Evolutionary conservation across 2,888 invertebrate species (phyloP), one percentile per base, ranked within the genome.

Genomic region (Spilarctia lutea): DNA sequence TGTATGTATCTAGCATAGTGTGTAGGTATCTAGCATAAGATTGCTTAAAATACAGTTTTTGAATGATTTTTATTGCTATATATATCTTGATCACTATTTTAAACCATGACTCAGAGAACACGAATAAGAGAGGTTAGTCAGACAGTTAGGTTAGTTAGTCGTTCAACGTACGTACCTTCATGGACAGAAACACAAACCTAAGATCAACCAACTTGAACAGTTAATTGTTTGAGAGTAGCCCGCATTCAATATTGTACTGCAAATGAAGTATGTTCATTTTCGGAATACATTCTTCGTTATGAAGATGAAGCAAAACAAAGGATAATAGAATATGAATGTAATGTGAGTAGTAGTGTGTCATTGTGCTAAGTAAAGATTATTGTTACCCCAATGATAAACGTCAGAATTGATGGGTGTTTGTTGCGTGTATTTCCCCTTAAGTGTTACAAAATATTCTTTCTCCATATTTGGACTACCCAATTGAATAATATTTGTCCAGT

Each of bases 141-240:
- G 68, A 27, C 24, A 27, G 20, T 45, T 45, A 45, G 45, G n/a
- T n/a, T 45, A 18, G 18, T n/a, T n/a, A n/a, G n/a, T n/a, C n/a
- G 45, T 72, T 10, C 27, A 52, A 65, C 72, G 60, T 48, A 20
- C 48, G 20, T 20, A 24, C 71, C 73, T 52, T 74, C 33, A 1
- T 35, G 68, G 72, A 69, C 65, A 69, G 63, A 68, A 72, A 42
- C 65, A 75, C 73, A 80, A 78, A 77, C 75, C 74, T 75, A 74
- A 75, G 69, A 67, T 65, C 33, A 35, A 73, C 72, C 71, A 77
- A 30, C 68, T 56, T 73, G 69, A 74, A 76, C 66, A 60, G 75
- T 75, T 82, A 74, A 79, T 82, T 79, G 81, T 84, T 81, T 75
- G 76, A 56, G 65, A 76, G 68, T 75, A 68, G 79, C 76, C 80